These are phyloP conservation scores for Machaerirhynchus nigripectus DNA, from an alignment of 2,113 vertebrate genomes.

Conservation along the genomic window DNA sequence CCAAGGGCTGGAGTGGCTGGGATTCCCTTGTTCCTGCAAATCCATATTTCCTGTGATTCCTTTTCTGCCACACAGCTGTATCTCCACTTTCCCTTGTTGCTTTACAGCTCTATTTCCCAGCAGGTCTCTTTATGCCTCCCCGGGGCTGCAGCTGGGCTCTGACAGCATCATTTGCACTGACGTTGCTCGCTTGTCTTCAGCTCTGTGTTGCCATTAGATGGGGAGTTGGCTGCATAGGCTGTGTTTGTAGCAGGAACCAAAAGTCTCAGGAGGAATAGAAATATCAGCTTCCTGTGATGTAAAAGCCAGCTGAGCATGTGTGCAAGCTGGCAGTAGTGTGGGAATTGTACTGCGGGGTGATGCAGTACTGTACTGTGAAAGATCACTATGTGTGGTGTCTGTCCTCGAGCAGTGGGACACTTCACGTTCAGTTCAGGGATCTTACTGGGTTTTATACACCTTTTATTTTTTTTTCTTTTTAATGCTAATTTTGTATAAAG, in stretches of 20 bases:
- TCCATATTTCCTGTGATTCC: background rate
- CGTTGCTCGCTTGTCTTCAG: background rate
- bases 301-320: background rate
- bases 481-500: background rate
- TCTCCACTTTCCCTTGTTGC: background rate
- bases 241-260: background rate
- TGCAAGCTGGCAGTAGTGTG: background rate
- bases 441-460: background rate
- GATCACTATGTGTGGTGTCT: background rate
- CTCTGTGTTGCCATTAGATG: background rate
- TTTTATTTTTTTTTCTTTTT: background rate
- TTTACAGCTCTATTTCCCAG: background rate
- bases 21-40: background rate
- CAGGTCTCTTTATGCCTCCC: background rate
- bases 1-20: background rate
- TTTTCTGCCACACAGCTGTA: background rate
- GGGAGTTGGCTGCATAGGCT: background rate
- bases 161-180: background rate
- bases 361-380: constrained; percentile 14
- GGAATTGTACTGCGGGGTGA: background rate
- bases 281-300: background rate
- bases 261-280: constrained; percentile 14
- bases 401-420: background rate
- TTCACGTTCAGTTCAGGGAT: constrained; percentile 6
- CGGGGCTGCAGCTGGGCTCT: background rate